These are phyloP conservation scores for Lophotriccus pileatus DNA, from an alignment of 2,797 vertebrate species.

Conservation along the genomic window DNA sequence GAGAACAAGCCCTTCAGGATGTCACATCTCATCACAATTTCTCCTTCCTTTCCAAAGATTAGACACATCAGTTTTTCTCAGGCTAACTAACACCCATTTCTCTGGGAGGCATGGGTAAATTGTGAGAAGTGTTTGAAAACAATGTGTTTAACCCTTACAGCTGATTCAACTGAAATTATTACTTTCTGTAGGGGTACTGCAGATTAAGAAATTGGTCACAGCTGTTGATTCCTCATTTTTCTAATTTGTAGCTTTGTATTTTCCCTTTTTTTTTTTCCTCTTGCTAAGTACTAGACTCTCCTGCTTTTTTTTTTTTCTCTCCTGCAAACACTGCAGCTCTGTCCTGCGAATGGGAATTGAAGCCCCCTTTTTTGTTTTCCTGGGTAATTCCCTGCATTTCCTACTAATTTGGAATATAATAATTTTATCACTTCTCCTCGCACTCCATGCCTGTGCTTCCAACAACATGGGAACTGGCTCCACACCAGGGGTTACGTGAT, in stretches of 20 bases:
- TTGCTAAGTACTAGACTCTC: not conserved
- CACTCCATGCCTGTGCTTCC: not conserved
- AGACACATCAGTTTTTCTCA: not conserved
- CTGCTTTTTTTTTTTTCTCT: not conserved
- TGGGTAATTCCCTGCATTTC: not conserved
- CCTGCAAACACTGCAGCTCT: not conserved
- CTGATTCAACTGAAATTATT: not conserved
- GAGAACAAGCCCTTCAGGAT: constrained; percentile 21
- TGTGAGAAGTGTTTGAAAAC: not conserved
- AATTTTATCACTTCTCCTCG: not conserved
- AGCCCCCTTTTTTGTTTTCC: not conserved
- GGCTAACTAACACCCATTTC: not conserved
- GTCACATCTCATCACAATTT: not conserved
- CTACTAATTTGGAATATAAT: not conserved
- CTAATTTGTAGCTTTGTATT: not conserved
- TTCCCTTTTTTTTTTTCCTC: not conserved
- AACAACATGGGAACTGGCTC: accelerated
- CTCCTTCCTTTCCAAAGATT: not conserved
- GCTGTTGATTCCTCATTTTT: not conserved
- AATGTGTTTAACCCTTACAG: not conserved
- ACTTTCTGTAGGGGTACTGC: not conserved
- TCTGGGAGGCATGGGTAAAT: not conserved
- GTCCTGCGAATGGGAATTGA: not conserved
- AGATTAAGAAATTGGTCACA: not conserved
- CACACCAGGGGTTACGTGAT: accelerated